Base-by-base conservation (phyloP, 2,888 invertebrate genomes). In the Mamestra brassicae region DNA sequence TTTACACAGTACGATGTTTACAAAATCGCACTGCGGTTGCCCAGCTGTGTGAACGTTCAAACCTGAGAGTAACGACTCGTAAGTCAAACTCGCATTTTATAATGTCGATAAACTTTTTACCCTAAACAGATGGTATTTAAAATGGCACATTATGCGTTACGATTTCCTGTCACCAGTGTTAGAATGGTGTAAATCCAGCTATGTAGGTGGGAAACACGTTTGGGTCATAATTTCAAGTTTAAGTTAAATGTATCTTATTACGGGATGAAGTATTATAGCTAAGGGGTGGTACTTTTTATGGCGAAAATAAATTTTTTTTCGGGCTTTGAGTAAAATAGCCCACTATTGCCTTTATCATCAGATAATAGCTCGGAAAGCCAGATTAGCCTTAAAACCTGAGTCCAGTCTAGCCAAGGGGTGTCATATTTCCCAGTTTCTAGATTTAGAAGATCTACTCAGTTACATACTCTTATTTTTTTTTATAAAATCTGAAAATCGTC, bases 201-300 rank as follows among this genome's bases (percentile, higher is more conserved):
- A 74, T 50, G 47, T 63, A 0, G 4, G 8, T 58, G n/a, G 0
- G 4, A 17, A 42, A n/a, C 74, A 74, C 74, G 74, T 74, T 74
- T 58, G 15, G 4, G 74, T 42, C 50, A 57, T 63, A 73, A 57
- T 47, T 62, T 73, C 6, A 42, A 57, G 62, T 57, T 74, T 74
- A 6, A 50, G 34, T 26, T 26, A 26, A 50, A 50, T 4, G 62
- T 15, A 8, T 50, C 50, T 65, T 71, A 71, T 42, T 47, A 42
- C 36, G 45, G 73, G 45, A 26, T 73, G 52, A 54, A 71, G 8
- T 0, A 38, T 47, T 55, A 38, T 54, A 8, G 62, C 1, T 63
- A 6, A 0, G 8, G 62, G 45, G 38, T 34, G 45, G 38, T 34
- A 73, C 13, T 62, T 62, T 72, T 38, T 54, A 11, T n/a, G 11